Base-by-base conservation (phyloP, 2,113 vertebrate species). In the Thunnus thynnus region DNA sequence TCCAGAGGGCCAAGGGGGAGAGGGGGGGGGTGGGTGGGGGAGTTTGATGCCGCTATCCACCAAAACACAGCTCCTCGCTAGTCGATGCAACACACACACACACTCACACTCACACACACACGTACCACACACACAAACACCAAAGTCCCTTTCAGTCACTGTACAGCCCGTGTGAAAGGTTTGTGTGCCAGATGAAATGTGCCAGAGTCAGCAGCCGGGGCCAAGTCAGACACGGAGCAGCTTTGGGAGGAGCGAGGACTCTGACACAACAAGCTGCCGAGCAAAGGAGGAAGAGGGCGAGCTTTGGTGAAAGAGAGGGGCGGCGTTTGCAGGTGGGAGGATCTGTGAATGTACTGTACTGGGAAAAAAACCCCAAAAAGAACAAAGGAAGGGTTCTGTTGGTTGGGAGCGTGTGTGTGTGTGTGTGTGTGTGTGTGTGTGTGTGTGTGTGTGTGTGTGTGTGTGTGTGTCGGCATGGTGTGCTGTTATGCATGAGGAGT, bases 181-280 rank as follows among this genome's bases (percentile, higher is more conserved):
- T 72, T 77, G 86, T 87, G 83, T 87, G 86, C 83, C 83, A 82
- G 77, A 75, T 78, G n/a, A 76, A 86, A 75, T 74, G 82, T 81
- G 83, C 72, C 68, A 76, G 84, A 85, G 90, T 79, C 82, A 65
- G 78, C 61, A 81, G 85, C 62, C 36, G 16, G 22, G 57, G 83
- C 83, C 77, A 77, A 72, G 79, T 32, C 56, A 48, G 83, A 88
- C 85, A 47, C 3, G 51, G 67, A 85, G 88, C 85, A 86, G 80
- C 90, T 89, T 88, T 81, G 67, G 74, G 73, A 70, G 79, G 86
- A 81, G 78, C 41, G 44, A 76, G 76, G 76, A 77, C 72, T 87
- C 84, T 84, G 85, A 93, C 83, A 69, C 87, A 76, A 86, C 70
- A 88, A 95, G 94, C 93, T 93, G 93, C 92, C 89, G 78, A 89